Conservation (phyloP, 92 coral and sea anemone genomes). For the Isaurus tuberculatus region DNA sequence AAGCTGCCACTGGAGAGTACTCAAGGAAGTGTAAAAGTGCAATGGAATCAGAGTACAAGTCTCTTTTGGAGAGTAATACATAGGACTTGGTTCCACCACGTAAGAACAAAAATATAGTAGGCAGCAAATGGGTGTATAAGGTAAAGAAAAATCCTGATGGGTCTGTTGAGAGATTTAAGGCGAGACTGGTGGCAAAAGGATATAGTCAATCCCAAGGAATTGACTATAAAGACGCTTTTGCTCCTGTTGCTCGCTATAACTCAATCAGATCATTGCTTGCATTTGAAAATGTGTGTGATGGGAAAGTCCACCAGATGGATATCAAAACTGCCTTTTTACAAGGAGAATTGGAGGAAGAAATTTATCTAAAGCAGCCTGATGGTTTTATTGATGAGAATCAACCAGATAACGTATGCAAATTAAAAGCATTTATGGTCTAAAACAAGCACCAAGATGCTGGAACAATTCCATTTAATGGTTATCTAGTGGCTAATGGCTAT, state of each 20-base stretch:
- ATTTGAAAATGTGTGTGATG: constrained; percentile 27
- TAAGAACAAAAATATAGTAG: not conserved
- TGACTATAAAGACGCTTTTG: not conserved
- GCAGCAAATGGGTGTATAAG: not conserved
- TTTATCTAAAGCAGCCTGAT: not conserved
- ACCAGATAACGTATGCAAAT: constrained; percentile 24
- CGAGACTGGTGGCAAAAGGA: not conserved
- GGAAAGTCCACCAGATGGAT: constrained; percentile 49
- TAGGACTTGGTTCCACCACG: constrained; percentile 36
- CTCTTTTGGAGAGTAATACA: constrained; percentile 4
- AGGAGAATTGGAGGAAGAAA: constrained; percentile 1
- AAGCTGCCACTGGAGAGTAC: not conserved
- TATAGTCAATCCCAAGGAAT: not conserved
- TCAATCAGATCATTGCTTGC: constrained; percentile 39
- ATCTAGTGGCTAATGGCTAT: constrained; percentile 31
- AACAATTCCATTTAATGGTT: constrained; percentile 14
- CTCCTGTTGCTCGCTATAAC: constrained; percentile 2
- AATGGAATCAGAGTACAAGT: constrained; percentile 15
- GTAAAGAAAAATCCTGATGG: constrained; percentile 1
- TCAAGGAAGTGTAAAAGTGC: not conserved
- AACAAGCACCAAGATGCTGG: constrained; percentile 48
- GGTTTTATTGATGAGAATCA: not conserved
- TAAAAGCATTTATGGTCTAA: constrained; percentile 32
- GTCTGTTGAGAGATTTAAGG: constrained; percentile 2
- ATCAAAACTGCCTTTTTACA: constrained; percentile 42